Percentiles rank a stretch among this genome's conserved stretches.
phyloP scores from a whole-genome alignment of 2,888 invertebrate species.

The Coleophora flavipennella region DNA sequence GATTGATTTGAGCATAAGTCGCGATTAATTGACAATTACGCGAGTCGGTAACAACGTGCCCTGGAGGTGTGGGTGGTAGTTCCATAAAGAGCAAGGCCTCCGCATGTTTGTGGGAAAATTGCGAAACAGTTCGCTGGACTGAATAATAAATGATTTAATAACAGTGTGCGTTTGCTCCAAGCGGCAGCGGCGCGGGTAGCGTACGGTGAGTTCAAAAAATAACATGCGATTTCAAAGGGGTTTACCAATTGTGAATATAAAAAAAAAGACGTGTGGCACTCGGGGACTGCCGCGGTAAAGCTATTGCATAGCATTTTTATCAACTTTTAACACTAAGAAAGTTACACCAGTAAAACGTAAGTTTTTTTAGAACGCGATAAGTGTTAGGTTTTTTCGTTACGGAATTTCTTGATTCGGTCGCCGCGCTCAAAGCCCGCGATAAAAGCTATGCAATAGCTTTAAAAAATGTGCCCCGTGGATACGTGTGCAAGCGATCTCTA shows the following conservation, averaged over 20 bases:
- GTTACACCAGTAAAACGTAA: too few relatives aligned
- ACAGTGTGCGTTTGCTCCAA: slow-evolving; percentile 65
- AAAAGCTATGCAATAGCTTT: too few relatives aligned
- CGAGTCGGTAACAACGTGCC: slow-evolving; percentile 26
- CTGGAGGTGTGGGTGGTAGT: slow-evolving; percentile 19
- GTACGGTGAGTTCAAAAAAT: slow-evolving; percentile 61
- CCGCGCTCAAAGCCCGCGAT: too few relatives aligned
- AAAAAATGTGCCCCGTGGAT: slow-evolving; percentile 36
- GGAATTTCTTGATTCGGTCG: too few relatives aligned
- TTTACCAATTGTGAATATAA: too few relatives aligned
- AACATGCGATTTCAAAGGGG: slow-evolving; percentile 65
- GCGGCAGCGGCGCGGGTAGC: slow-evolving; percentile 30
- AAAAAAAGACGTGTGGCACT: too few relatives aligned
- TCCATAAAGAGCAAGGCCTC: slow-evolving; percentile 8
- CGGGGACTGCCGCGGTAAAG: too few relatives aligned
- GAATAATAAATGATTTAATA: slow-evolving; percentile 73
- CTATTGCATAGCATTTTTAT: too few relatives aligned
- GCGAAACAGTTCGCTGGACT: slow-evolving; percentile 67
- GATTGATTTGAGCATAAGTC: slow-evolving; percentile 14
- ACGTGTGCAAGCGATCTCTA: slow-evolving; percentile 18
- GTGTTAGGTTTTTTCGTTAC: too few relatives aligned
- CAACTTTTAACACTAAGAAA: too few relatives aligned
- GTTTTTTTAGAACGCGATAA: too few relatives aligned
- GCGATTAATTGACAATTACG: slow-evolving; percentile 23
- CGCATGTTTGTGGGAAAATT: slow-evolving; percentile 58